phyloP scores from a whole-genome alignment of 2,113 vertebrate genomes.

The Brevimyrus niger region DNA sequence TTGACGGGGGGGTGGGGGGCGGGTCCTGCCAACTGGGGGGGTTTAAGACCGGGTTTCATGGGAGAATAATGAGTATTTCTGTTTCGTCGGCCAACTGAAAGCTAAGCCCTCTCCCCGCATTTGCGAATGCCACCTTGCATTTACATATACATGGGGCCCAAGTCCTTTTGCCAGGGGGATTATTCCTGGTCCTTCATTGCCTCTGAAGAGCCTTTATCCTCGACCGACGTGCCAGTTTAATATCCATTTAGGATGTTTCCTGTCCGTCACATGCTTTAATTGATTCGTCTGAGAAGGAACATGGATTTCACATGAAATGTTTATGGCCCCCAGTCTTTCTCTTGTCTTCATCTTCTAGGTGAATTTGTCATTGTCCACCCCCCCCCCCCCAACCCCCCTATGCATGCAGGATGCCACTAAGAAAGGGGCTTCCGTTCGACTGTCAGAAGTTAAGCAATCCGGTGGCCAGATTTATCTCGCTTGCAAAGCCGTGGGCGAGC shows the following conservation, averaged over 20 bases:
- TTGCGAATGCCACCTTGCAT: slow-evolving; percentile 40
- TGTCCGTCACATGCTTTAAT: slow-evolving; percentile 15
- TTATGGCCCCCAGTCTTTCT: slow-evolving; percentile 14
- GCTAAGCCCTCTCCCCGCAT: slow-evolving; percentile 40
- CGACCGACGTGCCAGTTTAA: slow-evolving; percentile 7
- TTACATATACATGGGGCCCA: slow-evolving; percentile 59
- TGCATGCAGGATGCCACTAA: not conserved
- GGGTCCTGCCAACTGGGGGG: not conserved
- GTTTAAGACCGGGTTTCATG: slow-evolving; percentile 33
- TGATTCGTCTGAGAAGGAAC: slow-evolving; percentile 10
- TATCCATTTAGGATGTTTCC: slow-evolving; percentile 23
- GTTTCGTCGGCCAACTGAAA: slow-evolving; percentile 44
- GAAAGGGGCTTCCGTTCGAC: not conserved
- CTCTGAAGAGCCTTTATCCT: slow-evolving; percentile 16
- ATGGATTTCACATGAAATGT: not conserved
- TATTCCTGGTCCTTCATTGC: slow-evolving; percentile 42
- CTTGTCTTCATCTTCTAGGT: slow-evolving; percentile 40
- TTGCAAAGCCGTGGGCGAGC: not conserved
- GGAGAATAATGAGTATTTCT: slow-evolving; percentile 55
- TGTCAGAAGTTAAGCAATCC: not conserved
- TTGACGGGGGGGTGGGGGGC: slow-evolving; percentile 32
- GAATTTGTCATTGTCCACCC: slow-evolving; percentile 30
- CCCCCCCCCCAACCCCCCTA: not conserved
- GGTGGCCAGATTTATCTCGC: not conserved
- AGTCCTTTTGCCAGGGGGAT: slow-evolving; percentile 50